Evolutionary conservation across 2,797 vertebrate species (phyloP).

Genomic region (Manis javanica): DNA sequence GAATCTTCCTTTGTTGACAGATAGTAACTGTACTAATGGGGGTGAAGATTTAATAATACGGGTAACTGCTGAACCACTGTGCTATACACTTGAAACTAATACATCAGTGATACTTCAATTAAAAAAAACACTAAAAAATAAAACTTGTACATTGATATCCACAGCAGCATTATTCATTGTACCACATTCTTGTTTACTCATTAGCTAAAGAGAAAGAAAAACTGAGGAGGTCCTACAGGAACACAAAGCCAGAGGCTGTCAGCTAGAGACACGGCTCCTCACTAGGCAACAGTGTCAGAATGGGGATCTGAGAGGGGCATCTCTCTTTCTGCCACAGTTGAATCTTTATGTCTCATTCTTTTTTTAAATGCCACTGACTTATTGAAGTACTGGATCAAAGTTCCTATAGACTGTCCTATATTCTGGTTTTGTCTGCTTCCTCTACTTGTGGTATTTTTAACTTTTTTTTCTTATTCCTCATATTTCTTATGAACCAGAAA

Average conservation of each 20-base stretch:
- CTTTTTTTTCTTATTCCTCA: neutral
- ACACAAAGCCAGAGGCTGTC: neutral
- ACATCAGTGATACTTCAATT: no score
- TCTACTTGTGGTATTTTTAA: neutral
- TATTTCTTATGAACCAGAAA: neutral
- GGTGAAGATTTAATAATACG: no score
- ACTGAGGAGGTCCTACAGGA: neutral
- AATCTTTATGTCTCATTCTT: neutral
- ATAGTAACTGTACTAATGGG: no score
- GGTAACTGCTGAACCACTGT: no score
- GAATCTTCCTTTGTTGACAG: no score
- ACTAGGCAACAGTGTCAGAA: neutral
- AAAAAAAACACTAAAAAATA: no score
- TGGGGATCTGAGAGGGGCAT: neutral
- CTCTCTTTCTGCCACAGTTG: neutral
- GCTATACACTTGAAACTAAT: no score
- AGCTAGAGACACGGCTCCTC: neutral
- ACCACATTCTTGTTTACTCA: neutral
- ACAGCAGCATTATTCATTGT: no score
- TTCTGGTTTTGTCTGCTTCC: neutral
- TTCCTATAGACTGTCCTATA: neutral
- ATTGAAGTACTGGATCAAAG: neutral
- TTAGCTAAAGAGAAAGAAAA: neutral
- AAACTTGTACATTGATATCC: neutral
- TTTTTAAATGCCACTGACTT: neutral